phyloP scores from a whole-genome alignment of 2,113 vertebrate species.

The Passer domesticus region DNA sequence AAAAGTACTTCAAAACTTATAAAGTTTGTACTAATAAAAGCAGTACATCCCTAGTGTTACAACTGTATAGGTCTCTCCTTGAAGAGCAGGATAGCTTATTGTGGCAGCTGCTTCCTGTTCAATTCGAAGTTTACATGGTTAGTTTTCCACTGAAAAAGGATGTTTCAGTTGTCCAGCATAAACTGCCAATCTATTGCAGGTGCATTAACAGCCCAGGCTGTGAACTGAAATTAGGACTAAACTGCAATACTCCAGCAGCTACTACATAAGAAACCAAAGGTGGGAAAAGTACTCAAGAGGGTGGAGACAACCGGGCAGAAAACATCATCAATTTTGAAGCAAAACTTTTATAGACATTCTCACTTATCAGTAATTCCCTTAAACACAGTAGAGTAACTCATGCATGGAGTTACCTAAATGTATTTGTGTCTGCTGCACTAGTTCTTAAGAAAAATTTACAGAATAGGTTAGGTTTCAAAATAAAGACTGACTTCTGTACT shows the following conservation, averaged over 20 bases:
- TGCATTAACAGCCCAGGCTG: background rate
- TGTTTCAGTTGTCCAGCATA: background rate
- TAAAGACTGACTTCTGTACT: constrained; percentile 72
- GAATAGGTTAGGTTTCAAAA: constrained; percentile 39
- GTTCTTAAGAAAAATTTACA: background rate
- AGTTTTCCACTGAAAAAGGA: background rate
- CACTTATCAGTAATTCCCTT: background rate
- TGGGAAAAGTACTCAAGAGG: background rate
- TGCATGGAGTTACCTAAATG: background rate
- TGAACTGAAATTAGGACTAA: background rate
- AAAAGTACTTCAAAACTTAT: background rate
- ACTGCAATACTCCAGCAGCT: background rate
- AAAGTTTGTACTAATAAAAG: background rate
- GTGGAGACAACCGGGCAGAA: background rate
- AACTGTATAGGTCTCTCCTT: background rate
- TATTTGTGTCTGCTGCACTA: background rate
- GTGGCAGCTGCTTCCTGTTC: background rate
- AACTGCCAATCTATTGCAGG: background rate
- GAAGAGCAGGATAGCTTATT: background rate
- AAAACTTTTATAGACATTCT: background rate
- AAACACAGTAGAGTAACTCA: background rate
- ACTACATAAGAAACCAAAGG: background rate
- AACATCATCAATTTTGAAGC: background rate
- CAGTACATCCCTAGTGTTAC: background rate
- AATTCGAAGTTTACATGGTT: background rate